A percentile compares a stretch with the other conserved stretches of the same genome.
These are phyloP conservation scores for Bombus superbus DNA, from an alignment of 1,140 invertebrate genomes.

Conservation along the genomic window DNA sequence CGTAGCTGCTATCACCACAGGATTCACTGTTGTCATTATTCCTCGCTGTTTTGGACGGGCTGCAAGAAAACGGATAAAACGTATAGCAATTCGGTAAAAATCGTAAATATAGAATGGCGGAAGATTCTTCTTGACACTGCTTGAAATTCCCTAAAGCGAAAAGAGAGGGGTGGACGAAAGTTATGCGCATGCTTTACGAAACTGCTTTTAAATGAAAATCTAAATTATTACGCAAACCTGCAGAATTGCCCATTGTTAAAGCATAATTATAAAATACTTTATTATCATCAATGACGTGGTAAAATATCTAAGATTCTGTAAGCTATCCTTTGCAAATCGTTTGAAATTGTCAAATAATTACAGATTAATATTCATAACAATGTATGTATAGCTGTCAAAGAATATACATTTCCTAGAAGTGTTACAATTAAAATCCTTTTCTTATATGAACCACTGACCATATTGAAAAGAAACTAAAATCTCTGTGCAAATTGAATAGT, in stretches of 20 bases:
- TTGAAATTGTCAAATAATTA: slow-evolving; percentile 2
- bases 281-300: neutral
- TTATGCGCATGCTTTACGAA: slow-evolving; percentile 46
- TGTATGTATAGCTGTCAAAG: neutral
- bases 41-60: slow-evolving; percentile 60
- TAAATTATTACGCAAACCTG: slow-evolving; percentile 11
- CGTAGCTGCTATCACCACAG: slow-evolving; percentile 89
- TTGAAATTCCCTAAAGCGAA: slow-evolving; percentile 37
- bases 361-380: neutral
- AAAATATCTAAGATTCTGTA: neutral
- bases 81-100: slow-evolving; percentile 55
- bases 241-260: neutral
- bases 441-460: neutral
- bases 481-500: neutral
- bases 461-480: neutral
- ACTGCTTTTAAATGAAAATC: slow-evolving; percentile 24
- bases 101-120: slow-evolving; percentile 52
- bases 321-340: neutral
- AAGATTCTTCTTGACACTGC: slow-evolving; percentile 26
- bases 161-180: slow-evolving; percentile 6
- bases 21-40: slow-evolving; percentile 83
- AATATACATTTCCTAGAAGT: neutral
- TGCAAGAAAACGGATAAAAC: slow-evolving; percentile 59
- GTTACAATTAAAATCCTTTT: neutral
- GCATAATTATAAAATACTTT: neutral